A percentile compares a stretch with the other conserved stretches of the same genome.
These are phyloP conservation scores for Carterocephalus palaemon DNA, from an alignment of 2,888 invertebrate species.

Conservation along the genomic window DNA sequence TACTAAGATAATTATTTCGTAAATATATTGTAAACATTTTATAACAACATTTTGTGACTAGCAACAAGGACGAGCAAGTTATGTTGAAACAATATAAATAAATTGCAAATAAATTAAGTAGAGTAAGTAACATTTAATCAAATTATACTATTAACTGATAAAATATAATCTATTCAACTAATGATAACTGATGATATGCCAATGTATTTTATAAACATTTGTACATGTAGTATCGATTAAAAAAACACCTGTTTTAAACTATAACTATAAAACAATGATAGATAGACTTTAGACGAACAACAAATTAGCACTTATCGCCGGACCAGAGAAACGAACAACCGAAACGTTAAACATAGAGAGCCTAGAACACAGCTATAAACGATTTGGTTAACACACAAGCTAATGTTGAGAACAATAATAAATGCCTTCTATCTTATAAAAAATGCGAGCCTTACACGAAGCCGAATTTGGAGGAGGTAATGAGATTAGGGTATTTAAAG, in stretches of 20 bases:
- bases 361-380: conserved; percentile 15
- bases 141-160: conserved; percentile 13
- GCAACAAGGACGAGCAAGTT: conserved; percentile 51
- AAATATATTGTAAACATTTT: conserved; percentile 68
- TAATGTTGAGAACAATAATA: conserved; percentile 38
- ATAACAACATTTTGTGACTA: conserved; percentile 65
- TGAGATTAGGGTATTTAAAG: too few relatives aligned
- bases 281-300: conserved; percentile 22
- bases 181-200: conserved; percentile 64
- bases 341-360: conserved; percentile 9
- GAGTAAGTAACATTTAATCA: conserved; percentile 32
- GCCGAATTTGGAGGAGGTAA: conserved; percentile 6
- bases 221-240: conserved; percentile 43
- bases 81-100: conserved; percentile 10
- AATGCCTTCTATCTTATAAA: conserved; percentile 44
- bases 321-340: conserved; percentile 1
- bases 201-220: conserved; percentile 64
- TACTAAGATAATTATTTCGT: conserved; percentile 58
- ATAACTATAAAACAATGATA: conserved; percentile 24
- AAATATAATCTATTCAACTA: conserved; percentile 19
- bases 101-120: conserved; percentile 25
- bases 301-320: conserved; percentile 5
- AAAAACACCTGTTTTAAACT: conserved; percentile 25
- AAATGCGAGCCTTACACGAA: conserved; percentile 24
- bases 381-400: conserved; percentile 25